Percentiles rank a stretch among this genome's conserved stretches.
Conservation (phyloP, 2,797 vertebrate species). For the Mus caroli region DNA sequence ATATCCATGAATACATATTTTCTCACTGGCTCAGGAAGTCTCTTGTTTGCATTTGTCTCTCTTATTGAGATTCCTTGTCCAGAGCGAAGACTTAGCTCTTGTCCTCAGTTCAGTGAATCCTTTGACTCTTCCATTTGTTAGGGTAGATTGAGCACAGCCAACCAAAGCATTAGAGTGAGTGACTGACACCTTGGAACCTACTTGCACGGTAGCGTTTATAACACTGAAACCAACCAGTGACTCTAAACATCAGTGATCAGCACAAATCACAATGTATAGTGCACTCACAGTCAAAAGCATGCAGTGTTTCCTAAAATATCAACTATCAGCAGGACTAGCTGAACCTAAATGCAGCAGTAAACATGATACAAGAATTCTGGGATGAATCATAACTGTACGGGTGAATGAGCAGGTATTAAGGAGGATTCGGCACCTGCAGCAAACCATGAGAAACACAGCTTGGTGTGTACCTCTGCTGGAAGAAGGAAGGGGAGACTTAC, state of each 20-base stretch:
- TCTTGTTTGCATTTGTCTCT: constrained; percentile 61
- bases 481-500: not conserved
- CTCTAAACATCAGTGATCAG: not conserved
- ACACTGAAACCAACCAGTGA: not conserved
- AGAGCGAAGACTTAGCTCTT: constrained; percentile 29
- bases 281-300: not conserved
- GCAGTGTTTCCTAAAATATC: constrained; percentile 23
- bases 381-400: not conserved
- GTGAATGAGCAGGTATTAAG: not conserved
- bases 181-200: not conserved
- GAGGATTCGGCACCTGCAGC: not conserved
- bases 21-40: constrained; percentile 65
- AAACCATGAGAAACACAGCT: not conserved
- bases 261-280: not conserved
- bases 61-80: constrained; percentile 62
- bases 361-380: not conserved
- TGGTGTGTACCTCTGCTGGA: not conserved
- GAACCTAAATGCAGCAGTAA: not conserved
- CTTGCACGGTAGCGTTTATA: not conserved
- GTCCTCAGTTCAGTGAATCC: not conserved
- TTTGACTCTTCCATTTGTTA: not conserved
- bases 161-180: not conserved
- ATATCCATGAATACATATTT: constrained; percentile 57
- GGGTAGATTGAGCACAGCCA: not conserved
- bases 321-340: not conserved